A percentile compares a stretch with the other conserved stretches of the same genome.
phyloP scores from a whole-genome alignment of 2,888 invertebrate species.

The Lochmaea crataegi region DNA sequence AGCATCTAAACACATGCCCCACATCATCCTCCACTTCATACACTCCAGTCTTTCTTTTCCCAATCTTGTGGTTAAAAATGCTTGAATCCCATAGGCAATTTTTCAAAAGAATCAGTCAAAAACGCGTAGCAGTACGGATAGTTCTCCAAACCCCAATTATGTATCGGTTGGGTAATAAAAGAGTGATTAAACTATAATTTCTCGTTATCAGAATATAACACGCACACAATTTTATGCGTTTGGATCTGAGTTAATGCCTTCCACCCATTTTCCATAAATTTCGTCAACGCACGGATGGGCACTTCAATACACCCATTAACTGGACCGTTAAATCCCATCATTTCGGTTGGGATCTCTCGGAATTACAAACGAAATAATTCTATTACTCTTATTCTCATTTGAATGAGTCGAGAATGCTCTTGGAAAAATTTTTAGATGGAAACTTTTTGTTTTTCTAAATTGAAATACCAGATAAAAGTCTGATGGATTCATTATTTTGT shows the following conservation, averaged over 20 bases:
- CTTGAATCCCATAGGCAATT: too few species aligned
- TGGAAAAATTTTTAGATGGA: background rate
- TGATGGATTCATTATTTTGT: too few species aligned
- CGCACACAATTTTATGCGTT: conserved; percentile 45
- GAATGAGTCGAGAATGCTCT: conserved; percentile 16
- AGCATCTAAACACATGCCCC: too few species aligned
- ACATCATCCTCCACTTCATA: too few species aligned
- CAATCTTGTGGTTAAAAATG: too few species aligned
- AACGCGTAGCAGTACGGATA: too few species aligned
- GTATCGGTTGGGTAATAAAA: conserved; percentile 32
- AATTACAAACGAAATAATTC: conserved; percentile 33
- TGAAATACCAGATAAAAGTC: background rate
- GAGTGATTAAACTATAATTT: conserved; percentile 45
- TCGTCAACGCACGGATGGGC: conserved; percentile 24
- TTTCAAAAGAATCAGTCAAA: too few species aligned
- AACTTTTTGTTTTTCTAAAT: conserved; percentile 7
- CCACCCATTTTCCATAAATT: conserved; percentile 36
- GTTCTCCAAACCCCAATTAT: background rate
- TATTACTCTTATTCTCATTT: conserved; percentile 29
- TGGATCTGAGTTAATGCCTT: conserved; percentile 25
- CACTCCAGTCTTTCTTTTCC: too few species aligned
- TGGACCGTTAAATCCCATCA: conserved; percentile 35
- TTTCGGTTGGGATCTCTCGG: conserved; percentile 24
- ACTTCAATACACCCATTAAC: conserved; percentile 30
- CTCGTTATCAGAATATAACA: conserved; percentile 50